phyloP scores from a whole-genome alignment of 2,888 invertebrate genomes.

The Stenichneumon culpator region DNA sequence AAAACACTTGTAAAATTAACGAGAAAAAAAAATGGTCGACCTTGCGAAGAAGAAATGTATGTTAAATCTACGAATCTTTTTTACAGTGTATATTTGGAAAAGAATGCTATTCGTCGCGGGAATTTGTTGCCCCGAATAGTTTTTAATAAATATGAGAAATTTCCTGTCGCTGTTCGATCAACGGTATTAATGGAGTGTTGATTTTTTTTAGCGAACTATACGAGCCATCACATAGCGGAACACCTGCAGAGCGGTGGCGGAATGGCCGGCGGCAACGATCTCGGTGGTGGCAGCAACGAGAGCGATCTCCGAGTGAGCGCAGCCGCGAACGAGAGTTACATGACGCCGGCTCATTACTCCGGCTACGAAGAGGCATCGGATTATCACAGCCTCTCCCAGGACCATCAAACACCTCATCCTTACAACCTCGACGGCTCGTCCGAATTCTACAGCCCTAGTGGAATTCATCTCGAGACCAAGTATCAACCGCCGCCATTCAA shows the following conservation, averaged over 20 bases:
- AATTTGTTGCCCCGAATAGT: background rate
- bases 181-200: background rate
- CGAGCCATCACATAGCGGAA: slow-evolving; percentile 83
- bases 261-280: slow-evolving; percentile 77
- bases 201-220: slow-evolving; percentile 79
- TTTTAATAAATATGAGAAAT: background rate
- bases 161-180: background rate
- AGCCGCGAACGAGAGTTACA: slow-evolving; percentile 81
- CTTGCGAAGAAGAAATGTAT: too few relatives aligned
- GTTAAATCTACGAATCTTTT: too few relatives aligned
- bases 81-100: background rate
- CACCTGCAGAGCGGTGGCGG: slow-evolving; percentile 80
- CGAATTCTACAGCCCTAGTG: slow-evolving; percentile 90
- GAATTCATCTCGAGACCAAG: slow-evolving; percentile 88
- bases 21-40: too few relatives aligned
- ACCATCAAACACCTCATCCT: slow-evolving; percentile 86
- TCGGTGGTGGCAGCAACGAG: slow-evolving; percentile 80
- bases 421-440: slow-evolving; percentile 89
- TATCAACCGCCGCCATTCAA: slow-evolving; percentile 90
- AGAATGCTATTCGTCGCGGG: background rate
- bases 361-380: slow-evolving; percentile 87
- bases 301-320: slow-evolving; percentile 79
- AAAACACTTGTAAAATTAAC: too few relatives aligned
- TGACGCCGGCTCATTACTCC: slow-evolving; percentile 83
- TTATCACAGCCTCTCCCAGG: slow-evolving; percentile 86